Evolutionary conservation across 2,113 vertebrate species (phyloP), one percentile per base, ranked within the genome.

Genomic region (Cyanoliseus patagonus): DNA sequence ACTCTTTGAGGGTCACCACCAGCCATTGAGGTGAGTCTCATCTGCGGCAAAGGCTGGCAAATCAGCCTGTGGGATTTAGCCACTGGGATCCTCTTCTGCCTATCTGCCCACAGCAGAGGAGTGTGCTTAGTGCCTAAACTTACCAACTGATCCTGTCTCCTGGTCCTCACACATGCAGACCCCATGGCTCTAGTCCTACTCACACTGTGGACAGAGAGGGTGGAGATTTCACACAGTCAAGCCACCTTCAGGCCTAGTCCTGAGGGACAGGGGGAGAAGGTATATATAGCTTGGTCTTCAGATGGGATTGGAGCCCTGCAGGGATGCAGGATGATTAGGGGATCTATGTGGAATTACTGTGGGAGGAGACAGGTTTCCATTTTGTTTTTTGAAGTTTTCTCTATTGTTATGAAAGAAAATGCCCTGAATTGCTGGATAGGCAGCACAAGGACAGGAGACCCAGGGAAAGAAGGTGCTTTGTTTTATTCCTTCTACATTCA

Each of bases 131-230:
- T 84, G 69, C 52, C 35, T 6, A 4, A 77, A 28, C 44, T 18
- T 22, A 62, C 35, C 12, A 15, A 10, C 15, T 28, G 11, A 6
- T 64, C 30, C 51, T 33, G 5, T 12, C 27, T n/a, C 15, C 57
- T 57, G 17, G 22, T 30, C 51, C 52, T 63, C 1, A 2, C 11
- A 37, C 0, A 0, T 19, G 35, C 55, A 82, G 35, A 61, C 6
- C 28, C 39, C 25, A 1, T 7, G 31, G 63, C 44, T 73, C 69
- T 52, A 33, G 17, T 44, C 28, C 61, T 37, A 28, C 44, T 78
- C 46, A 28, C 5, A 0, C n/a, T 77, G 55, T 11, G 25, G 37
- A 17, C 57, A 44, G 57, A 15, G 42, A 85, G n/a, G 51, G 17
- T 18, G 28, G 27, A 20, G 11, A 73, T 61, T 49, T 41, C n/a